Evolutionary conservation across 2,888 invertebrate species (phyloP), one percentile per base, ranked within the genome.

Genomic region (Tanypteryx hageni): DNA sequence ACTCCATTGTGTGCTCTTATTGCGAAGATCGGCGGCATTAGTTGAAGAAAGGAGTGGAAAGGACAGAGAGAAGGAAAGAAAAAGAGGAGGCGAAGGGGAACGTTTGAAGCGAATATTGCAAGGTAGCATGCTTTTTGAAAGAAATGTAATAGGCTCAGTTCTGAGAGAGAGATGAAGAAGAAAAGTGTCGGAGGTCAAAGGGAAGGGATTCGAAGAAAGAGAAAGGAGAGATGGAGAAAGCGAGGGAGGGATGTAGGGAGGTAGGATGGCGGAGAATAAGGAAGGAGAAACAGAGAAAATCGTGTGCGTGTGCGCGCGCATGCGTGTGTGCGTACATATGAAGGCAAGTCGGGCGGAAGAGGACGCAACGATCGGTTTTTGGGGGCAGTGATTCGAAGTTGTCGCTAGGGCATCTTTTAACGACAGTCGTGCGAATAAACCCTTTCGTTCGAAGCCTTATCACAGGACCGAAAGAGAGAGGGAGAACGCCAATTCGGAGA

Each of bases 341-440:
- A 27, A 27, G 22, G 76, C 11, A 22, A n/a, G 22, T 22, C 9
- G 27, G 27, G 22, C 76, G 27, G 22, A 76, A 76, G 7, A 22
- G 76, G 76, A 27, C 18, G 22, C n/a, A 76, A 76, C 27, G 76
- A 76, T 76, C 76, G 27, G 76, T 76, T 76, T 27, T 76, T 18
- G 10, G 18, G 27, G 76, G 76, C 22, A 11, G 22, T 27, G 76
- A 76, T 76, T 76, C 76, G 11, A 27, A 76, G 27, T 76, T 27
- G 76, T 76, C 27, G 27, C 76, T 76, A 76, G 27, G 27, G 76
- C 76, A 76, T 76, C 76, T 76, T 76, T 76, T 76, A 76, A 76
- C 76, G 76, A 27, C 11, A 3, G 13, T 11, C 76, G 4, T 11
- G 76, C 76, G 76, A 76, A 76, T 76, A 76, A 76, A 76, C 76